These are phyloP conservation scores for Sycophaga agraensis DNA, from an alignment of 1,140 invertebrate genomes.

Conservation along the genomic window DNA sequence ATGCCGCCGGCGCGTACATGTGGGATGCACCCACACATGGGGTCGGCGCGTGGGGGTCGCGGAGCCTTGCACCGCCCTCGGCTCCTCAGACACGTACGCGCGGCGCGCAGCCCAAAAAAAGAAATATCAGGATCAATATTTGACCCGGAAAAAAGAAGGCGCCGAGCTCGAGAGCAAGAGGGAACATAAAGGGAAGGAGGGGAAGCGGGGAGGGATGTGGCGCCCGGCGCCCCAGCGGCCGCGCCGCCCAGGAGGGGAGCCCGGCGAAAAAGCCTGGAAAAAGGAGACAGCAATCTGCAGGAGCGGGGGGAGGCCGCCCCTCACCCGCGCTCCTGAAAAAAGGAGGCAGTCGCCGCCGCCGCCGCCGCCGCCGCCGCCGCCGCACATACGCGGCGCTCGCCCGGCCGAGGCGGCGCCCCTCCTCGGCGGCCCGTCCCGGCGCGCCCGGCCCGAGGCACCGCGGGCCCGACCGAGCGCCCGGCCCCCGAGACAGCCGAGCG, in stretches of 20 bases:
- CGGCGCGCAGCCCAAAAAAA: slow-evolving; percentile 36
- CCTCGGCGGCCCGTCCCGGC: too few relatives aligned
- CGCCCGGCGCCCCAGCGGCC: neutral
- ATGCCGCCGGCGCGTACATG: neutral
- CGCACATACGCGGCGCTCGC: too few relatives aligned
- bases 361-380: too few relatives aligned
- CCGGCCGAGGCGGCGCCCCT: too few relatives aligned
- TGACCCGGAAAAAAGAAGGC: slow-evolving; percentile 40
- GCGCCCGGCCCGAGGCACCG: too few relatives aligned
- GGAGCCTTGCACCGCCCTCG: neutral
- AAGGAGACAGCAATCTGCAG: slow-evolving; percentile 11
- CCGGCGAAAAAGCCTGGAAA: neutral
- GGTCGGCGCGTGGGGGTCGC: neutral
- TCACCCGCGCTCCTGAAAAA: slow-evolving; percentile 12
- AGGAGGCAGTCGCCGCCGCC: neutral
- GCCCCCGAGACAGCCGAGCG: too few relatives aligned
- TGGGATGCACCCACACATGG: neutral
- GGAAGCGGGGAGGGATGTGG: neutral
- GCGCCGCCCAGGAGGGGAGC: neutral
- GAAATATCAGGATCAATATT: slow-evolving; percentile 51
- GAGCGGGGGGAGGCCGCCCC: neutral
- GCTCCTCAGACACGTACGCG: slow-evolving; percentile 15
- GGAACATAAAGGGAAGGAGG: neutral
- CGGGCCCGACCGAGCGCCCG: too few relatives aligned
- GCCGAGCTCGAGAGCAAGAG: slow-evolving; percentile 13